phyloP scores from a whole-genome alignment of 2,797 vertebrate genomes.

The Pantherophis alleghaniensis region DNA sequence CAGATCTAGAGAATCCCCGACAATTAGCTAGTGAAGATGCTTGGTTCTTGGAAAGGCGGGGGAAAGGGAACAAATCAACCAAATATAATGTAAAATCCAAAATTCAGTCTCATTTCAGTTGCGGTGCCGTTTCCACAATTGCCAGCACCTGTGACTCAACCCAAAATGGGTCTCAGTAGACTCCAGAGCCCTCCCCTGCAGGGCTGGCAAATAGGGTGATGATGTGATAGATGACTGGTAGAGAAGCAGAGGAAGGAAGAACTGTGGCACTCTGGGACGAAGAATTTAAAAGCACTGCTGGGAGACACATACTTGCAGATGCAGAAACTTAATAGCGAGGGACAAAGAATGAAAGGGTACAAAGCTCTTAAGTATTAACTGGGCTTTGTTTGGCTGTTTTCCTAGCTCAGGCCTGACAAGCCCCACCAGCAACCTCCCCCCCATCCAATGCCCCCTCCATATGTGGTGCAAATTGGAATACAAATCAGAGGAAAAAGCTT shows the following conservation, averaged over 20 bases:
- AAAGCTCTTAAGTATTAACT: slow-evolving; percentile 29
- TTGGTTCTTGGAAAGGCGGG: not conserved
- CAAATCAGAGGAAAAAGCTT: slow-evolving; percentile 76
- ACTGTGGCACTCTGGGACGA: not conserved
- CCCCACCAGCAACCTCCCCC: slow-evolving; percentile 6
- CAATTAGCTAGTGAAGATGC: not conserved
- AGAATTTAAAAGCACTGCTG: not conserved
- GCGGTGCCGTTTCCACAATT: not conserved
- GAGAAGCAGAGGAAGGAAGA: not conserved
- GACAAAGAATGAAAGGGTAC: not conserved
- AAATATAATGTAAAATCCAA: not conserved
- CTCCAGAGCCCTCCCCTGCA: not conserved
- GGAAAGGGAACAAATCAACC: not conserved
- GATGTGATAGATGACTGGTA: not conserved
- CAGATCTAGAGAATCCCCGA: accelerated
- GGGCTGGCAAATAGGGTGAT: not conserved
- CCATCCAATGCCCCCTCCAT: not conserved
- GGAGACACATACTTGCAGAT: not conserved
- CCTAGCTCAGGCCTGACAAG: slow-evolving; percentile 35
- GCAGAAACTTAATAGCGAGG: accelerated
- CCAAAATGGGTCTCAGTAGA: not conserved
- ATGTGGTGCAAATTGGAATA: slow-evolving; percentile 76
- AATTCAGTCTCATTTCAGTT: not conserved
- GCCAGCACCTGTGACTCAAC: not conserved
- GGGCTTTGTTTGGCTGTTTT: slow-evolving; percentile 36